Base-by-base conservation (phyloP, 2,888 invertebrate species). In the Anthophora plumipes region DNA sequence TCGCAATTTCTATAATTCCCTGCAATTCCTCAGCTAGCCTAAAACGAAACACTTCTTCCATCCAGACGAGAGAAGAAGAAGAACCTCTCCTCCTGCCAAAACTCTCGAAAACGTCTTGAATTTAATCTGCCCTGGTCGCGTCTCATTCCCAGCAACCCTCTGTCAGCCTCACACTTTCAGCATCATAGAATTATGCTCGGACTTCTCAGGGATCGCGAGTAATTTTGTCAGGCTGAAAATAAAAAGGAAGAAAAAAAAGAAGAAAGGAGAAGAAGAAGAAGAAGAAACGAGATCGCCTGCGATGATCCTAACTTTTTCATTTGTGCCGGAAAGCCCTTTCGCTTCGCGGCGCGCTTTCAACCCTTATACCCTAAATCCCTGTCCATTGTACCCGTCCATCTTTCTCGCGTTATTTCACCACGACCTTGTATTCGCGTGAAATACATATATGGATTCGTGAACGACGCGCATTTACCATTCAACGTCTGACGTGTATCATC, bases 291-390 rank as follows among this genome's bases (percentile, higher is more conserved):
- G 66, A 80, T 83, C 73, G 72, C 59, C 50, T 22, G 31, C 48
- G 75, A 79, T 73, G 87, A 85, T 83, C 74, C 79, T 31, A 86
- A 83, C 75, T 70, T 84, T 79, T 80, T 79, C 61, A 80, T 84
- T 84, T 75, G 74, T 46, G 48, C 43, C 57, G 61, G 14, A 66
- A 73, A 41, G 60, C 64, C 55, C 22, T 50, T 59, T 59, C 60
- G 57, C 31, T 43, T 66, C 37, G 60, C 41, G 37, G 17, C 59
- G 72, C 63, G 61, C 71, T 64, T 78, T 75, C 75, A 72, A 70
- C 54, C 64, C 52, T 75, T 60, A 14, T 48, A 41, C 20, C 68
- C 82, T 55, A 86, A 86, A 86, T 86, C 86, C 54, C 73, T 41
- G 50, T 20, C 59, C 59, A 72, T 72, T 86, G 80, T 72, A 20